Evolutionary conservation across 1,140 invertebrate species (phyloP).

Genomic region (Saxidomus purpurata): DNA sequence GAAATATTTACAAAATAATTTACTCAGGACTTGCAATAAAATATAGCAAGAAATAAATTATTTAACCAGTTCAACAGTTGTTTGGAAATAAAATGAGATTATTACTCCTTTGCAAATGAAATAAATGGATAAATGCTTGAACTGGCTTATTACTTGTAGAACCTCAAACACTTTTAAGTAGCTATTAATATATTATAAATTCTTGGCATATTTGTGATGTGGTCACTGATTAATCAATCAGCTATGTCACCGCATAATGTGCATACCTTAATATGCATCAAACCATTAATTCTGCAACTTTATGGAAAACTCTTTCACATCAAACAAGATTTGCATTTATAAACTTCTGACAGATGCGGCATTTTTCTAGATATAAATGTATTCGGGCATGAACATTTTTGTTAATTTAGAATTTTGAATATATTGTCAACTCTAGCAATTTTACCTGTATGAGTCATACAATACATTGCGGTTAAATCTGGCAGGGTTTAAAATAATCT

Average conservation of each 20-base stretch:
- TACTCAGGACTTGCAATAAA: too few species aligned
- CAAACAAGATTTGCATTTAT: too few species aligned
- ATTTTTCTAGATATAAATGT: background rate
- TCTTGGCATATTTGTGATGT: constrained; percentile 9
- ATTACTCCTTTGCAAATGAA: too few species aligned
- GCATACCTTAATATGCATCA: background rate
- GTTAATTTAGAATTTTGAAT: background rate
- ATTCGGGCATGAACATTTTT: background rate
- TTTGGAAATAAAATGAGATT: too few species aligned
- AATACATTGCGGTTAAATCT: constrained; percentile 25
- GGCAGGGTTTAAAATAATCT: constrained; percentile 24
- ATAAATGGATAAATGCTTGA: background rate
- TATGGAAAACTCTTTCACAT: background rate
- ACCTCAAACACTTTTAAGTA: background rate
- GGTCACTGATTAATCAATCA: constrained; percentile 26
- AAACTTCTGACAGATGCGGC: too few species aligned
- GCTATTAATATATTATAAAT: constrained; percentile 1
- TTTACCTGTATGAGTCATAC: constrained; percentile 39
- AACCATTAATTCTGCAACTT: background rate
- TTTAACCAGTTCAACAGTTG: too few species aligned
- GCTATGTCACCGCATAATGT: background rate
- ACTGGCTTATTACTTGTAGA: constrained; percentile 12
- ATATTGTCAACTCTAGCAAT: constrained; percentile 40
- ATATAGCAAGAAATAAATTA: too few species aligned
- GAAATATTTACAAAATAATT: too few species aligned